Evolutionary conservation across 1,140 invertebrate species (phyloP).

Genomic region (Drosophila kohkoa): DNA sequence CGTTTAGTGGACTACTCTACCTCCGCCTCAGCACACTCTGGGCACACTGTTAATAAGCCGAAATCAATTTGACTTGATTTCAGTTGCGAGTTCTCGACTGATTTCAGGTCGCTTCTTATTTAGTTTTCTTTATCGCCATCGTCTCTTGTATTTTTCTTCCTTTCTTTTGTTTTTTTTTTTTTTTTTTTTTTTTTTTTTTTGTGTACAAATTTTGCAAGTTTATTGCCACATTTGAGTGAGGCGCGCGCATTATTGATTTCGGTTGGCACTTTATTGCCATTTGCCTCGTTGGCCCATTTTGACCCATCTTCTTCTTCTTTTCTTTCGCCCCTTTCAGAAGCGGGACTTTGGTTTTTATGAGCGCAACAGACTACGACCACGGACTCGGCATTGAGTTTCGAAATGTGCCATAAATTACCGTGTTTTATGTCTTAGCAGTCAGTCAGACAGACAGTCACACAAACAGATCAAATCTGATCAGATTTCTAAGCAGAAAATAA

Average conservation of each 20-base stretch:
- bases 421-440: constrained; percentile 74
- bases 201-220: constrained; percentile 59
- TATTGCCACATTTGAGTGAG: constrained; percentile 55
- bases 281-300: constrained; percentile 39
- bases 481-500: constrained; percentile 54
- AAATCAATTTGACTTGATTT: constrained; percentile 58
- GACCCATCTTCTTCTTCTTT: constrained; percentile 32
- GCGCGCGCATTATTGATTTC: constrained; percentile 59
- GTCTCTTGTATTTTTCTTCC: constrained; percentile 1
- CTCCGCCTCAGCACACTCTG: not conserved
- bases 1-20: constrained; percentile 45
- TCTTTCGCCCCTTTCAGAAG: constrained; percentile 19
- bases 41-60: constrained; percentile 55
- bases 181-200: constrained; percentile 39
- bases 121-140: constrained; percentile 35
- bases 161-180: constrained; percentile 13
- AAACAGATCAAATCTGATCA: constrained; percentile 61
- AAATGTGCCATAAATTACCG: constrained; percentile 80
- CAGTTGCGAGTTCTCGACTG: constrained; percentile 22
- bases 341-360: constrained; percentile 50
- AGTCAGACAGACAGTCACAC: constrained; percentile 24
- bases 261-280: constrained; percentile 63
- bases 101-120: constrained; percentile 38
- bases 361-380: constrained; percentile 69
- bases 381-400: constrained; percentile 54